phyloP scores from a whole-genome alignment of 2,113 vertebrate species.

The Dendrocopos noguchii region DNA sequence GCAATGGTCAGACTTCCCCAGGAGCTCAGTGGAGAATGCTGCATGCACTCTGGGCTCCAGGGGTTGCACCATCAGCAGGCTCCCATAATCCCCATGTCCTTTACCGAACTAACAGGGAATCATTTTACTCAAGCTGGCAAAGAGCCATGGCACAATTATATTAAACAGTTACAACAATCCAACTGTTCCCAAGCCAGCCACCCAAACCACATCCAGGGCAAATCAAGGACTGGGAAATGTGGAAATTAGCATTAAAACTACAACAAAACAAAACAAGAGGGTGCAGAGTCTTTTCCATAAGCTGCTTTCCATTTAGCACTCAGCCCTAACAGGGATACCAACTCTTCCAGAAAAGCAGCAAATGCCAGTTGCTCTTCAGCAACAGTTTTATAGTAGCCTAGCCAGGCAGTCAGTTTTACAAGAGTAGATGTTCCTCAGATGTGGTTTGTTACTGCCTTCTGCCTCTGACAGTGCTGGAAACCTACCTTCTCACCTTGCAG shows the following conservation, averaged over 20 bases:
- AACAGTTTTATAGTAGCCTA: background rate
- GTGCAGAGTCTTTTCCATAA: background rate
- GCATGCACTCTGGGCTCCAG: background rate
- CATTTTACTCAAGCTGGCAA: background rate
- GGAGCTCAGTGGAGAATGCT: background rate
- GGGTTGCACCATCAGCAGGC: background rate
- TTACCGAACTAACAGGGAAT: background rate
- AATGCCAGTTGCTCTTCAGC: background rate
- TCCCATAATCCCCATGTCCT: background rate
- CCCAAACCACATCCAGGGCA: background rate
- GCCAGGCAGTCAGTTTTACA: background rate
- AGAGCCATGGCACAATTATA: background rate
- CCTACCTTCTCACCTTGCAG: background rate
- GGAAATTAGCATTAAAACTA: background rate
- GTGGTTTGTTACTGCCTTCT: background rate
- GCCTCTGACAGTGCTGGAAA: background rate
- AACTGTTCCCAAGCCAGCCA: background rate
- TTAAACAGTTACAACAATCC: background rate
- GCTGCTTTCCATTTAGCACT: background rate
- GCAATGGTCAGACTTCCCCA: background rate
- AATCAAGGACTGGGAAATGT: background rate
- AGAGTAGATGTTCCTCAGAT: background rate
- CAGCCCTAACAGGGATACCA: background rate
- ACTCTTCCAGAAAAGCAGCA: background rate
- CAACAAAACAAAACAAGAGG: background rate